Percentiles rank a stretch among this genome's conserved stretches.
Conservation (phyloP, 2,888 invertebrate genomes). For the Drosophila eohydei region DNA sequence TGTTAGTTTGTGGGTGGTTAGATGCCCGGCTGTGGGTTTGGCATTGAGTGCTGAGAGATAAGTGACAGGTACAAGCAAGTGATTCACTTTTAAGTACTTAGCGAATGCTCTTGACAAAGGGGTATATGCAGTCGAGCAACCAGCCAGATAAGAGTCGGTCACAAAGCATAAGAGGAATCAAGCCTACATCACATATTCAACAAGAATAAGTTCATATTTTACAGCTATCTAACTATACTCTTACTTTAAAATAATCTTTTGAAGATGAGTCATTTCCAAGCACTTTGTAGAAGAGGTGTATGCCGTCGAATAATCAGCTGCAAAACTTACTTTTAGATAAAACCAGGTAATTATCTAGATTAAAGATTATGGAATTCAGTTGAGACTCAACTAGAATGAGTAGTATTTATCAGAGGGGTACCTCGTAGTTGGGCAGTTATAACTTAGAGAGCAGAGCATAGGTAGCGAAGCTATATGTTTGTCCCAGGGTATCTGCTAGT, state of each 20-base stretch:
- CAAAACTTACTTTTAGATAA: neutral
- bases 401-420: neutral
- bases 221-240: neutral
- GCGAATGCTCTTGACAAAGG: conserved; percentile 16
- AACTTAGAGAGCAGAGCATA: too few relatives aligned
- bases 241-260: neutral
- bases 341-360: neutral
- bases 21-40: conserved; percentile 24
- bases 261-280: neutral
- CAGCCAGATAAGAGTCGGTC: neutral
- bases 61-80: conserved; percentile 55
- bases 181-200: neutral
- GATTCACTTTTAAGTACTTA: conserved; percentile 35
- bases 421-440: neutral
- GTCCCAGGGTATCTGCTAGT: neutral
- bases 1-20: conserved; percentile 4
- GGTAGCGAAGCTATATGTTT: neutral
- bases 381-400: neutral
- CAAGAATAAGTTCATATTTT: neutral
- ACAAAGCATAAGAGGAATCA: neutral
- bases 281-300: too few relatives aligned
- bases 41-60: conserved; percentile 61
- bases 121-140: conserved; percentile 1
- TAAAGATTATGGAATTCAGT: neutral
- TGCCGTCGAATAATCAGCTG: neutral